Evolutionary conservation across 2,113 vertebrate species (phyloP), one percentile per base, ranked within the genome.

Genomic region (Octodon degus): DNA sequence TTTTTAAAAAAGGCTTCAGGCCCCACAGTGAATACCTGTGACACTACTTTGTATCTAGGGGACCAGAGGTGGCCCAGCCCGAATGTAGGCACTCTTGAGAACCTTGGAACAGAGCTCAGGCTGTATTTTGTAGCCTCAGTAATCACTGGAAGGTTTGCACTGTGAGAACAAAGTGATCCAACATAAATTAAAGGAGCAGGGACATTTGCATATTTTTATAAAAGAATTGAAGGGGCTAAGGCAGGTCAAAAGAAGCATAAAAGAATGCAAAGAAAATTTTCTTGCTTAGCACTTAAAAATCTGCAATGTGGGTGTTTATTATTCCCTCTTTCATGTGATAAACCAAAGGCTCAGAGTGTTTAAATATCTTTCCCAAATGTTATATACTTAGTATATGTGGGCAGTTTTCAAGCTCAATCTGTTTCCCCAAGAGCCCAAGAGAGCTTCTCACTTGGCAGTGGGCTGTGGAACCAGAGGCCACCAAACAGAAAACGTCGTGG

Each of bases 261-360:
- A 76, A 37, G n/a, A 86, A 60, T 9, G 2, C 55, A 60, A 47
- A 74, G 76, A 60, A 40, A 58, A 53, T 76, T n/a, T 60, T 84
- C 40, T 87, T 68, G 74, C 50, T 91, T 53, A 3, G 58, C 24
- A 62, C 85, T 90, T 77, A 87, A 20, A 93, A 67, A 91, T 89
- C 65, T 93, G 79, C 50, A 24, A 60, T 67, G 90, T 91, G 92
- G 91, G 65, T 65, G 70, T 92, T 96, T 92, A 77, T 80, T 91
- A 63, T 93, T 85, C 40, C 77, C 63, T 84, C 63, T 84, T 92
- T 67, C n/a, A 68, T 20, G 55, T 32, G 58, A 72, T 43, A 95
- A 86, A 90, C n/a, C 34, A 12, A 80, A 94, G 94, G 79, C 91
- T 85, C 72, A 13, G 50, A 50, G 55, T 83, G 79, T 74, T 91